These are phyloP conservation scores for Coturnix japonica DNA, from an alignment of 2,113 vertebrate species.

Conservation along the genomic window DNA sequence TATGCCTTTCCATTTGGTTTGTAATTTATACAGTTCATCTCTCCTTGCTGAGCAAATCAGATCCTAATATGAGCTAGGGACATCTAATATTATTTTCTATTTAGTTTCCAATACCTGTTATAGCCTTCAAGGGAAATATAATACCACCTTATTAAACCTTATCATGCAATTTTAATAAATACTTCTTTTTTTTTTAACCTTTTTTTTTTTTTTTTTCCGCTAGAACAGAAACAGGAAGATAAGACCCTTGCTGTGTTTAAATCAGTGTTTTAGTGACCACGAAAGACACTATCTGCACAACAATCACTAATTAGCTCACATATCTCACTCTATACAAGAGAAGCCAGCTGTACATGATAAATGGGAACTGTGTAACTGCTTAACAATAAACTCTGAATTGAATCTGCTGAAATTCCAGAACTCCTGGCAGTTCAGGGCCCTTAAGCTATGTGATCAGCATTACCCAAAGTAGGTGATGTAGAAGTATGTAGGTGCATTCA, in stretches of 20 bases:
- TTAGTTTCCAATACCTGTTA: background rate
- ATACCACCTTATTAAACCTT: background rate
- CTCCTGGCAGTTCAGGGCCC: background rate
- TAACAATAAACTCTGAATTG: background rate
- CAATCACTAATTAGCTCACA: conserved; percentile 8
- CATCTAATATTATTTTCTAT: background rate
- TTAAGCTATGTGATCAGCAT: background rate
- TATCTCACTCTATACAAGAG: background rate
- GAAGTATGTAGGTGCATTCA: background rate
- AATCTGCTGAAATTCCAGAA: background rate
- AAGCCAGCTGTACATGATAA: background rate
- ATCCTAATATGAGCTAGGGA: background rate
- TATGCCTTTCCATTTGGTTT: background rate
- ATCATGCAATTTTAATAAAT: background rate
- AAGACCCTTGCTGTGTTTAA: background rate
- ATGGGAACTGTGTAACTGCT: background rate
- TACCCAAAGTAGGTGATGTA: background rate
- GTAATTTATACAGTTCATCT: background rate
- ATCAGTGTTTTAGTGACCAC: conserved; percentile 31
- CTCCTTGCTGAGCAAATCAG: background rate
- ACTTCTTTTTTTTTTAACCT: background rate
- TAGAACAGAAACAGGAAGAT: background rate
- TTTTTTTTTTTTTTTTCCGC: background rate
- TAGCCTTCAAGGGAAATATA: background rate
- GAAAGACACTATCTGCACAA: conserved; percentile 10